A percentile compares a stretch with the other conserved stretches of the same genome.
These are phyloP conservation scores for Papilio demoleus DNA, from an alignment of 2,888 invertebrate species.

Conservation along the genomic window DNA sequence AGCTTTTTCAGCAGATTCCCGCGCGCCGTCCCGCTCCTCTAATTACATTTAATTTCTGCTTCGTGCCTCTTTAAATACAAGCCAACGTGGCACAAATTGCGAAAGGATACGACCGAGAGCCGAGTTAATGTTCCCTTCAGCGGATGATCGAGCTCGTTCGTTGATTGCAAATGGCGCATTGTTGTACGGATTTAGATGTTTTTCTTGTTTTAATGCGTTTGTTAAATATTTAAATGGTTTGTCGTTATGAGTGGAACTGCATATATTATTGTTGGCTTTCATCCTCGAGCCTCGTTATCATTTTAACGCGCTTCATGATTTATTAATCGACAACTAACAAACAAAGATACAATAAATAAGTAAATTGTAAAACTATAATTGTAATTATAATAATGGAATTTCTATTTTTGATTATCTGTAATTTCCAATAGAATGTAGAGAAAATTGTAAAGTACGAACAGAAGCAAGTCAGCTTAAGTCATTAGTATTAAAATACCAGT, in stretches of 20 bases:
- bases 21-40: slow-evolving; percentile 72
- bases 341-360: not conserved
- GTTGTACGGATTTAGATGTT: slow-evolving; percentile 33
- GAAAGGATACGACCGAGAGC: slow-evolving; percentile 54
- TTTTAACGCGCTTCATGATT: not conserved
- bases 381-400: not conserved
- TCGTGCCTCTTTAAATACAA: slow-evolving; percentile 77
- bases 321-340: not conserved
- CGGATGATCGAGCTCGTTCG: slow-evolving; percentile 34
- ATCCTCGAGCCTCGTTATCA: not conserved
- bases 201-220: slow-evolving; percentile 24
- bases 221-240: slow-evolving; percentile 25
- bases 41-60: slow-evolving; percentile 79
- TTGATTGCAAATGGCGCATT: slow-evolving; percentile 34
- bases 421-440: not conserved
- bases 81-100: slow-evolving; percentile 43
- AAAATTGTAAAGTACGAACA: not conserved
- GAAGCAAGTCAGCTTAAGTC: not conserved
- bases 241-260: slow-evolving; percentile 5
- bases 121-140: slow-evolving; percentile 52
- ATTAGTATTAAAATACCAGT: slow-evolving; percentile 9
- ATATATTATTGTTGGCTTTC: not conserved
- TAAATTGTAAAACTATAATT: not conserved
- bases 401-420: not conserved
- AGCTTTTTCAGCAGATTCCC: slow-evolving; percentile 72